Conservation (phyloP, 2,113 vertebrate species). For the Peucedramus taeniatus region DNA sequence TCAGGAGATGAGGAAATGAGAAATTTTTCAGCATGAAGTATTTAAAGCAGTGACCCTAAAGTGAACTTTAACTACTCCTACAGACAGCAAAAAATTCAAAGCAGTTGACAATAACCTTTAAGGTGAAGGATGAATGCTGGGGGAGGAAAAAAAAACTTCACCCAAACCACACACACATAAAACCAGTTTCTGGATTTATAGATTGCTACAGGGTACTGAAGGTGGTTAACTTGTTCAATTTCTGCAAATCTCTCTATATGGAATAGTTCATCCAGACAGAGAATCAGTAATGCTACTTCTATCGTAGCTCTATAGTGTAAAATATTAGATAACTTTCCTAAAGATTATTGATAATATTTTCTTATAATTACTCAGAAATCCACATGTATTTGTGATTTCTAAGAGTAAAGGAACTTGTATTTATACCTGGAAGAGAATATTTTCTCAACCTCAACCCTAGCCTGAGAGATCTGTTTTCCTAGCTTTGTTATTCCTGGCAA, state of each 20-base stretch:
- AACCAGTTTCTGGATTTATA: background rate
- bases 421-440: background rate
- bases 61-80: background rate
- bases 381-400: background rate
- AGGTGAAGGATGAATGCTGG: background rate
- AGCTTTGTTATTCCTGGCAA: background rate
- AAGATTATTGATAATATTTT: background rate
- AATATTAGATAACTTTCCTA: background rate
- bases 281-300: background rate
- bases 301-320: background rate
- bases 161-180: background rate
- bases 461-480: background rate
- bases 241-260: background rate
- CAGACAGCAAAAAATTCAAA: conserved; percentile 12
- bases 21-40: background rate
- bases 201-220: background rate
- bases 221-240: background rate
- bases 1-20: background rate
- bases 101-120: conserved; percentile 7
- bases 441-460: background rate
- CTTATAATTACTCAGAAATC: background rate
- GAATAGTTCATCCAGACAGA: background rate
- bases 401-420: background rate
- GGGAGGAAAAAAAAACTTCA: background rate
- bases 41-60: conserved; percentile 7